phyloP scores from a whole-genome alignment of 2,888 invertebrate genomes.

The Stenodema calcarata region DNA sequence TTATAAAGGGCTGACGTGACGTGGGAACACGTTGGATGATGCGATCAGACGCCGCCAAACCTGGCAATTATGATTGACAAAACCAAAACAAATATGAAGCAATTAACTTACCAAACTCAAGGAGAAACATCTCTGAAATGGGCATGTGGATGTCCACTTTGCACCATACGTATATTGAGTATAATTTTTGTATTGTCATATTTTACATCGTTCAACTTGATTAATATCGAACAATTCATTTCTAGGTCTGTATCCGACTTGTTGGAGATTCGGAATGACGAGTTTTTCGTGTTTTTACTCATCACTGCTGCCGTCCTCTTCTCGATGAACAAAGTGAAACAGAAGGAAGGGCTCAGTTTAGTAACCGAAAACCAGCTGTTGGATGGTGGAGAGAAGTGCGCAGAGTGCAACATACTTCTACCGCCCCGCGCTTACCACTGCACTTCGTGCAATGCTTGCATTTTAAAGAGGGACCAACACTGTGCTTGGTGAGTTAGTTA shows the following conservation, averaged over 20 bases:
- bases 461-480: conserved; percentile 79
- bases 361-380: conserved; percentile 57
- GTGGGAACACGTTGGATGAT: no score
- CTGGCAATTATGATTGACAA: no score
- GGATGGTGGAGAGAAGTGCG: conserved; percentile 63
- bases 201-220: no score
- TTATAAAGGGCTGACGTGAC: no score
- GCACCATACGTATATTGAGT: no score
- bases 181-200: no score
- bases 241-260: conserved; percentile 59
- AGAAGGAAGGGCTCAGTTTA: conserved; percentile 59
- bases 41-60: no score
- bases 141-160: no score
- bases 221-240: background rate
- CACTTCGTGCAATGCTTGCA: conserved; percentile 80
- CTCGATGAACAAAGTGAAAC: conserved; percentile 62
- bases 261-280: conserved; percentile 73
- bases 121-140: no score
- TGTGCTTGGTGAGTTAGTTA: conserved; percentile 72
- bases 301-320: conserved; percentile 63
- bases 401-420: conserved; percentile 68
- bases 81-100: no score
- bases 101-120: no score
- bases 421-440: conserved; percentile 81
- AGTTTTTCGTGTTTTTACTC: conserved; percentile 68